Conservation (phyloP, 2,113 vertebrate genomes). For the Menura novaehollandiae region DNA sequence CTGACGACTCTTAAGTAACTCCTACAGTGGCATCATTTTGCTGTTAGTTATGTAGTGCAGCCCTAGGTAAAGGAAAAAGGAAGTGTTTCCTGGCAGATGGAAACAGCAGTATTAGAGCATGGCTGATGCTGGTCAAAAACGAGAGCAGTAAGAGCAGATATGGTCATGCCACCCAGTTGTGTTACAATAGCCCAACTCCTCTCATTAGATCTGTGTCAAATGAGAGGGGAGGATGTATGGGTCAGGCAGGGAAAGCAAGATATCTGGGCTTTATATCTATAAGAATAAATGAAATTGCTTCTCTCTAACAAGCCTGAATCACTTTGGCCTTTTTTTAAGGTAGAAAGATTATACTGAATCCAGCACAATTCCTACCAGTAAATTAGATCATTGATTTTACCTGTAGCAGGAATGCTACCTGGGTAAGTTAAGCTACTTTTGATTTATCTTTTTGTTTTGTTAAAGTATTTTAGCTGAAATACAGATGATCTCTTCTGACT, state of each 20-base stretch:
- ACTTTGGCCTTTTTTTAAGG: background rate
- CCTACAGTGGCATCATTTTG: background rate
- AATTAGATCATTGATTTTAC: background rate
- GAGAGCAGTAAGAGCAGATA: background rate
- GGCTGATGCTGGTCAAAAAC: background rate
- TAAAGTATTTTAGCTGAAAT: background rate
- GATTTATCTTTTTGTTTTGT: background rate
- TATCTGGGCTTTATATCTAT: background rate
- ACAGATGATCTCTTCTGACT: background rate
- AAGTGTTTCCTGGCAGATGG: background rate
- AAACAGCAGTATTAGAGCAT: background rate
- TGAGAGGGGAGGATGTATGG: background rate
- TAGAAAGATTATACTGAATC: background rate
- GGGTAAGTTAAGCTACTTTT: background rate
- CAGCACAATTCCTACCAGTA: background rate
- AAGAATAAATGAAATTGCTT: background rate
- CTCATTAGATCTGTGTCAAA: background rate
- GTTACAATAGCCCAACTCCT: background rate
- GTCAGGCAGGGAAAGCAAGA: background rate
- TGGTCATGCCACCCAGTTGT: fast-evolving
- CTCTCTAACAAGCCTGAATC: background rate
- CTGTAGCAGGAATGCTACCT: background rate
- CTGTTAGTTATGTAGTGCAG: background rate
- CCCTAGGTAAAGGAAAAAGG: background rate
- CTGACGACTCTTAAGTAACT: background rate